Conservation (phyloP, 2,888 invertebrate species). For the Cephus rjabovi region DNA sequence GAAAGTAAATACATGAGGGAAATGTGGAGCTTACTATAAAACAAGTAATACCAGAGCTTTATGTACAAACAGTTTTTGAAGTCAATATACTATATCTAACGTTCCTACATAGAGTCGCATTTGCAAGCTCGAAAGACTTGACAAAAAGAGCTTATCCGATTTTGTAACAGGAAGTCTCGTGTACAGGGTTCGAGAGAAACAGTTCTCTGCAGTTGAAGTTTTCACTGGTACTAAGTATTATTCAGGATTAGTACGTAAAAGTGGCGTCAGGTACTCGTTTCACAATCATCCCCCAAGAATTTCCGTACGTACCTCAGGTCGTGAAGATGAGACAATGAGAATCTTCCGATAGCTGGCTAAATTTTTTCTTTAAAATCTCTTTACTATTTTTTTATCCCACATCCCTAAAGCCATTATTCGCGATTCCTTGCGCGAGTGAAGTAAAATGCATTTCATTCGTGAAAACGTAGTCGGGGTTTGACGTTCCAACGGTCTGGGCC, state of each 20-base stretch:
- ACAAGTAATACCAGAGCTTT: not conserved
- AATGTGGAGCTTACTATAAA: not conserved
- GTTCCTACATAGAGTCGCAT: not conserved
- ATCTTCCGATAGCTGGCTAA: not conserved
- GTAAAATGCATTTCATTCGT: not conserved
- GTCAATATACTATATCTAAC: not conserved
- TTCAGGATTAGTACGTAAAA: not conserved
- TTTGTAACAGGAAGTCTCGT: not conserved
- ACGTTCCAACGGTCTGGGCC: not conserved
- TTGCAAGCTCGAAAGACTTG: not conserved
- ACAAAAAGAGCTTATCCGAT: not conserved
- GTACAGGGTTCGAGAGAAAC: not conserved
- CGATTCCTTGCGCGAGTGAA: constrained; percentile 10
- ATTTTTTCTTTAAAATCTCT: not conserved
- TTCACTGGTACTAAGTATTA: not conserved
- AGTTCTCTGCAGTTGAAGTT: not conserved
- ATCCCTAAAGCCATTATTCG: not conserved
- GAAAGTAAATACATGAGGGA: no score
- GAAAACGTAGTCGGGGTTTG: not conserved
- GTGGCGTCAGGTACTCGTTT: not conserved
- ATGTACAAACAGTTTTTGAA: not conserved
- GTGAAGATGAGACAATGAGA: not conserved
- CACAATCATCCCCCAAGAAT: not conserved
- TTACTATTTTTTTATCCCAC: not conserved
- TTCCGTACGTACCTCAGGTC: not conserved